A percentile compares a stretch with the other conserved stretches of the same genome.
These are phyloP conservation scores for Kryptolebias marmoratus DNA, from an alignment of 2,113 vertebrate species.

Conservation along the genomic window DNA sequence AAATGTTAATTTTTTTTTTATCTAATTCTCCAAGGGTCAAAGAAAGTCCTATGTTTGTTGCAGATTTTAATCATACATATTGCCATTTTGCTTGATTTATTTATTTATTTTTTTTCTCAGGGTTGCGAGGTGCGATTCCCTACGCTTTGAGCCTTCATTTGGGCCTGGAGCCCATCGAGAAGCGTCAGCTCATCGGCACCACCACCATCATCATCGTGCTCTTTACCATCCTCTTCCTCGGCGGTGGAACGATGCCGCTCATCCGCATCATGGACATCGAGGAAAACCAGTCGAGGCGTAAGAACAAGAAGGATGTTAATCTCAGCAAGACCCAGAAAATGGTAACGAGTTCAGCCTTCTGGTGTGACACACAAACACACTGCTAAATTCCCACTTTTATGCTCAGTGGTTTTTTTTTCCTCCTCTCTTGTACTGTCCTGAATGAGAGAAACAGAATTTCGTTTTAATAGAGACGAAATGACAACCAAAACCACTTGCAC, in stretches of 20 bases:
- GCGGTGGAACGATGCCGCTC: constrained; percentile 96
- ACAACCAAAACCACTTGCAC: not conserved
- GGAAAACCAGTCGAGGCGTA: constrained; percentile 87
- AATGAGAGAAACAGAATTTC: not conserved
- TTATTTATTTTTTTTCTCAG: constrained; percentile 63
- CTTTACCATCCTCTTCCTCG: constrained; percentile 94
- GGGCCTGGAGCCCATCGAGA: constrained; percentile 94
- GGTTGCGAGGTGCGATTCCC: constrained; percentile 94
- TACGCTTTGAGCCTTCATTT: constrained; percentile 96
- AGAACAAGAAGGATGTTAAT: constrained; percentile 92
- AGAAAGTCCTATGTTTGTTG: not conserved
- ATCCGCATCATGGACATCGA: constrained; percentile 95
- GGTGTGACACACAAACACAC: constrained; percentile 5
- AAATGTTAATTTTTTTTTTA: too few species aligned
- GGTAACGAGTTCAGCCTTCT: constrained; percentile 73
- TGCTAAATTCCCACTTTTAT: not conserved
- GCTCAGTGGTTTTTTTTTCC: too few species aligned
- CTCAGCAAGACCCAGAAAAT: constrained; percentile 99
- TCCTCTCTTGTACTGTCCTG: not conserved
- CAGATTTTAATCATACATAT: not conserved
- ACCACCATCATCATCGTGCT: constrained; percentile 97
- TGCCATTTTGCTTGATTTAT: not conserved
- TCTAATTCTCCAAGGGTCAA: not conserved
- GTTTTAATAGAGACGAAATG: not conserved
- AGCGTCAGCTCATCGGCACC: constrained; percentile 95